These are phyloP conservation scores for Drosophila cardini DNA, from an alignment of 1,140 invertebrate species.

Conservation along the genomic window DNA sequence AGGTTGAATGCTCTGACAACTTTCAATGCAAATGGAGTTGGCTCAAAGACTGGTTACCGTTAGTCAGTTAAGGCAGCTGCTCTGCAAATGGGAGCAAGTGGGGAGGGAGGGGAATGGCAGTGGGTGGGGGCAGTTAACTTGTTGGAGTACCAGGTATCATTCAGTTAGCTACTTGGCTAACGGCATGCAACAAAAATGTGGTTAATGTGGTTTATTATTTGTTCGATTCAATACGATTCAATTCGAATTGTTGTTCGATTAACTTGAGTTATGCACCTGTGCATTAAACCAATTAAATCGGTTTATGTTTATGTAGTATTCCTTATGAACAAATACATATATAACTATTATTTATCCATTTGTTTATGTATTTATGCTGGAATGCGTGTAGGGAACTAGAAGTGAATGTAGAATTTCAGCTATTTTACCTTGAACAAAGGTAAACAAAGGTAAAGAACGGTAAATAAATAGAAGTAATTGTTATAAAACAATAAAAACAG, in stretches of 20 bases:
- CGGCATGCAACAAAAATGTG: slow-evolving; percentile 68
- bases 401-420: slow-evolving; percentile 41
- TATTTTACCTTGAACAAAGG: slow-evolving; percentile 4
- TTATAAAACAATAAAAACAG: background rate
- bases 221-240: background rate
- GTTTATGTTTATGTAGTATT: slow-evolving; percentile 39
- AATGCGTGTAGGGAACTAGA: slow-evolving; percentile 12
- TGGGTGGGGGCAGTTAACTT: background rate
- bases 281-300: slow-evolving; percentile 74
- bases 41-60: slow-evolving; percentile 39
- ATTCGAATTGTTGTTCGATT: slow-evolving; percentile 7
- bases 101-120: background rate
- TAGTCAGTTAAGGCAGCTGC: slow-evolving; percentile 32
- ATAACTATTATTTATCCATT: slow-evolving; percentile 21
- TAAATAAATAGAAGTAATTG: background rate
- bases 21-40: slow-evolving; percentile 74
- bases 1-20: slow-evolving; percentile 50
- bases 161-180: slow-evolving; percentile 34
- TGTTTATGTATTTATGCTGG: slow-evolving; percentile 26
- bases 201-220: slow-evolving; percentile 52
- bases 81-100: background rate
- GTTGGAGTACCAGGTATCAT: slow-evolving; percentile 41
- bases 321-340: slow-evolving; percentile 14
- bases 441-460: background rate
- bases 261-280: slow-evolving; percentile 70